Base-by-base conservation (phyloP, 2,888 invertebrate genomes). In the Caradrina clavipalpis region DNA sequence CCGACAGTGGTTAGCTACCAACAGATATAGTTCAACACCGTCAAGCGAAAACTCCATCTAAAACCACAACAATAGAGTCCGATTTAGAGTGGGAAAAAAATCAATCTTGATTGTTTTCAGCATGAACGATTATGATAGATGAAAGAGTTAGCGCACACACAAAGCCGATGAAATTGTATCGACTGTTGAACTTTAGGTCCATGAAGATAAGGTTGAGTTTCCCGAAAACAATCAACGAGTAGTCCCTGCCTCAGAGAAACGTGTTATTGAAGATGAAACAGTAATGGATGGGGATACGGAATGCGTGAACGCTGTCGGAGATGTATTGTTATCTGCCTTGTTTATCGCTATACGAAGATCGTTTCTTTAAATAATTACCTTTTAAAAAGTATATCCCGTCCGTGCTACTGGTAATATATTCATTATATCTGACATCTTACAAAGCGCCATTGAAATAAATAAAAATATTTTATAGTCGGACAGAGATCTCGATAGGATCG, bases 111-210 rank as follows among this genome's bases (percentile, higher is more conserved):
- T 96, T 95, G 95, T 95, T 96, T 95, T 96, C 95, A 95, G 95
- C 95, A 95, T 95, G 95, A 96, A 95, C 95, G 95, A 96, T 96
- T 95, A 95, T 95, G 96, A 95, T 95, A 95, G 96, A 95, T 96
- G 96, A 95, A 96, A 96, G 95, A 96, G 95, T 95, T 96, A 95
- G 95, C 95, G 95, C 95, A 92, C 92, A 92, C 91, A 93, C 94
- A 93, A 93, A 93, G 91, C 90, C 87, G 89, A 82, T 76, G 82
- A 78, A 77, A 84, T 80, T 80, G 77, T 83, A 87, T 86, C 79
- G 81, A 73, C 86, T 87, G 88, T 83, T 89, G 85, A 87, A 86
- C 94, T 88, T 86, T 92, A 88, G 74, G 67, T 7, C 67, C 62
- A 79, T 74, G 69, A 66, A 13, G 62, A 82, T 92, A 95, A 86